Evolutionary conservation across 2,113 vertebrate species (phyloP), one percentile per base, ranked within the genome.

Genomic region (Pelusios castaneus): DNA sequence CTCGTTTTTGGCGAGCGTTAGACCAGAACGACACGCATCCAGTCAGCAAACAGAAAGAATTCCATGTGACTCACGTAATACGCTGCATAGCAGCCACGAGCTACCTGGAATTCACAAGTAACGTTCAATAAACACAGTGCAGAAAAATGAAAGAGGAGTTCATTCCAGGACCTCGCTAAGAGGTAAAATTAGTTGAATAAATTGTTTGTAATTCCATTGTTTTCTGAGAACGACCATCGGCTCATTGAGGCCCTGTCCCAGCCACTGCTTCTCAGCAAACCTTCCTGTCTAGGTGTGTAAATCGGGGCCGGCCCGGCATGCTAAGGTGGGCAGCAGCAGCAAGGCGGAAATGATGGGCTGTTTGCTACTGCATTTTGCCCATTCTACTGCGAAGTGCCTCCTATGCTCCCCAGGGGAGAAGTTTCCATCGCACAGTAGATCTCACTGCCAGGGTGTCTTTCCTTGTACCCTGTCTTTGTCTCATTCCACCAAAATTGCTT

Each of bases 271-370:
- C 45, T 19, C 76, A 31, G 27, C 29, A 27, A 43, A 8, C 52
- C 60, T 67, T 24, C 31, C 67, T 92, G 22, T 27, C 29, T 34
- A 21, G 60, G 43, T 1, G 2, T 2, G 6, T 16, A 22, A 51
- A n/a, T 19, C 75, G 5, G 10, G 52, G 90, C 49, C 75, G 0
- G 1, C 34, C 78, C 81, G 77, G 49, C 63, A 70, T 34, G 24
- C 13, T 47, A 0, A 0, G 7, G 77, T 55, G 80, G 47, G 51
- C 52, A 11, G 51, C 60, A 29, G 56, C 52, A 14, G 45, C 0
- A 0, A 34, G 52, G 4, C 34, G 24, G 51, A 43, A 54, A 4
- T 2, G 4, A 52, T 11, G 9, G 2, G 12, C 4, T 0, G 0
- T 60, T 84, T 17, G 31, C 34, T 8, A 5, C 51, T 10, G 34